phyloP scores from a whole-genome alignment of 1,140 invertebrate genomes.

The Listronotus oregonensis region DNA sequence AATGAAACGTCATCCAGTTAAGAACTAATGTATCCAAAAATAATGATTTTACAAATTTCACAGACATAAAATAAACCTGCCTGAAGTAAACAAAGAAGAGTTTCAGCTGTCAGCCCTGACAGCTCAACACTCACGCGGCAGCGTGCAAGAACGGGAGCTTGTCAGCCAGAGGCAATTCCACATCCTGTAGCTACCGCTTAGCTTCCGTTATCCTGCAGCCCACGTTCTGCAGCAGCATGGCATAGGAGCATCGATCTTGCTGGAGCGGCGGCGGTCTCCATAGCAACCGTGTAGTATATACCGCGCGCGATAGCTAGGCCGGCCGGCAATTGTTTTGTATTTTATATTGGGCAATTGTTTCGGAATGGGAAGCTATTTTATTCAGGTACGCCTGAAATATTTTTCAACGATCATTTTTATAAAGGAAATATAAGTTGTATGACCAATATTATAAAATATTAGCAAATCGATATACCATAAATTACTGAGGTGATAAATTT shows the following conservation, averaged over 20 bases:
- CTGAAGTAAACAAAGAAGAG: neutral
- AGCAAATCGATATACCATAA: too few species aligned
- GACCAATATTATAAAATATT: too few species aligned
- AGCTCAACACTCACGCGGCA: neutral
- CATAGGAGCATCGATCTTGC: slow-evolving; percentile 6
- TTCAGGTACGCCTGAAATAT: neutral
- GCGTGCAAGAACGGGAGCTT: neutral
- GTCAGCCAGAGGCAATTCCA: neutral
- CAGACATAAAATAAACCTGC: neutral
- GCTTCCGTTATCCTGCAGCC: slow-evolving; percentile 6
- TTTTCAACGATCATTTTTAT: too few species aligned
- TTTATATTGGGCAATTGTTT: neutral
- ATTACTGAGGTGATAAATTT: too few species aligned
- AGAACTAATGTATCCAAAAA: too few species aligned
- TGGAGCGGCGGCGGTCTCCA: slow-evolving; percentile 2
- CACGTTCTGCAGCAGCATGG: slow-evolving; percentile 7
- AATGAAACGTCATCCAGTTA: too few species aligned
- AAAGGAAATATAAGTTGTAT: too few species aligned
- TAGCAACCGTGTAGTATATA: slow-evolving; percentile 3
- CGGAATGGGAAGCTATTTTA: neutral
- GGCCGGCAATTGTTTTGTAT: neutral
- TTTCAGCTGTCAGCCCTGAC: slow-evolving; percentile 1
- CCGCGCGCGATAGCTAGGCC: neutral
- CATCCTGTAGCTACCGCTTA: slow-evolving; percentile 4
- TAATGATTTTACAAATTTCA: too few species aligned